Base-by-base conservation (phyloP, 2,888 invertebrate species). In the Acleris literana region DNA sequence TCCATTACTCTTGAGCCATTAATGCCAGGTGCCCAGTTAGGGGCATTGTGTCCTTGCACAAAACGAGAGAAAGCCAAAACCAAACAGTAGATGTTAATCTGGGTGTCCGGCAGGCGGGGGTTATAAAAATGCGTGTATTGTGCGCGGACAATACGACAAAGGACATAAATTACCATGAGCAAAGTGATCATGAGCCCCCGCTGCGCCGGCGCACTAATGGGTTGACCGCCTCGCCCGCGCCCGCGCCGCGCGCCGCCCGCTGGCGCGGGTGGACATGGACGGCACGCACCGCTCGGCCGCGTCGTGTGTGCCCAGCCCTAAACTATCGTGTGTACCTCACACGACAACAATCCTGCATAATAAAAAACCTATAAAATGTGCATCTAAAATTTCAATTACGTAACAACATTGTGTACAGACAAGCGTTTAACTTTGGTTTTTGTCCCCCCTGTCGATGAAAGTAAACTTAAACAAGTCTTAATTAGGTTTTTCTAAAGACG, bases 151-250 rank as follows among this genome's bases (percentile, higher is more conserved):
- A 91, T 79, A 83, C 85, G 77, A 90, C 92, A 92, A 91, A 91
- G 86, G 83, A 92, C 92, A 92, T 92, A 92, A 92, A 92, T 92
- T 92, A 92, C 88, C 87, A 85, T 85, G 83, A 87, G 90, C 88
- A 85, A 86, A 89, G 90, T 91, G 91, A 92, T 92, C 90, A 90
- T 87, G 90, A 89, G 83, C 86, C 80, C 90, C 92, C 85, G 92
- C 78, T 71, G 92, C 70, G 87, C 74, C 53, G 51, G 69, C 77
- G 70, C 76, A 77, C 86, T 92, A 93, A 92, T 93, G 92, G 92
- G 93, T 92, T 92, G 90, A 85, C 85, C 83, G 81, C 49, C 80
- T 74, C 76, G 72, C 78, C 78, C 57, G 63, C 57, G 58, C 58
- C 64, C 39, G 39, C 39, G 13, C 39, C 39, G n/a, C 39, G 39